A percentile compares a stretch with the other conserved stretches of the same genome.
Evolutionary conservation across 1,140 invertebrate species (phyloP).

Genomic region (Ylistrum balloti): DNA sequence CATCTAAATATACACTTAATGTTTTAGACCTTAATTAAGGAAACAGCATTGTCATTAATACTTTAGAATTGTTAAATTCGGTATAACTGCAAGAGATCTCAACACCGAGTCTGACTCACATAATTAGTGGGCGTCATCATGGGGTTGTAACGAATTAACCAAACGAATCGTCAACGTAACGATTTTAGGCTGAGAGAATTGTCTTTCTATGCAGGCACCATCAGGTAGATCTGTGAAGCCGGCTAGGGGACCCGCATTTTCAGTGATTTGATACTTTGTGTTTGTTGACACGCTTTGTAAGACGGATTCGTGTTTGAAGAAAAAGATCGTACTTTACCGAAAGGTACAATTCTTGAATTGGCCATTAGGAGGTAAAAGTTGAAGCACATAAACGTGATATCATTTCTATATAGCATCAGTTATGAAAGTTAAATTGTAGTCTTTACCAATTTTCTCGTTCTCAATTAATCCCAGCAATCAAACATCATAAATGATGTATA

Average conservation of each 20-base stretch:
- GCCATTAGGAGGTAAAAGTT: too few species aligned
- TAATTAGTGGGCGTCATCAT: background rate
- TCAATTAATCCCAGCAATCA: too few species aligned
- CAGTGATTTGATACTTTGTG: conserved; percentile 2
- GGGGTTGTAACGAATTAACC: background rate
- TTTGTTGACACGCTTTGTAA: background rate
- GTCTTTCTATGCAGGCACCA: background rate
- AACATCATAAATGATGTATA: too few species aligned
- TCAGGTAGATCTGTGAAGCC: background rate
- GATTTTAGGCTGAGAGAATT: background rate
- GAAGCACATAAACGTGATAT: too few species aligned
- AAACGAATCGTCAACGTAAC: background rate
- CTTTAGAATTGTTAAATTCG: too few species aligned
- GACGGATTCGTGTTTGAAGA: background rate
- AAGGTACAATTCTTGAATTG: too few species aligned
- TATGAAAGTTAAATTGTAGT: too few species aligned
- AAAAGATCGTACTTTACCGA: background rate
- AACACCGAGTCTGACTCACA: background rate
- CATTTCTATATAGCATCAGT: too few species aligned
- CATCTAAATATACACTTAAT: too few species aligned
- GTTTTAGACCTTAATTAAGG: too few species aligned
- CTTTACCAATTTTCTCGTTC: too few species aligned
- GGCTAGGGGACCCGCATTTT: background rate
- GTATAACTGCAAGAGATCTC: background rate
- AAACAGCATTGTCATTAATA: too few species aligned